Base-by-base conservation (phyloP, 1,140 invertebrate species). In the Ceratoteleas bidentatus region DNA sequence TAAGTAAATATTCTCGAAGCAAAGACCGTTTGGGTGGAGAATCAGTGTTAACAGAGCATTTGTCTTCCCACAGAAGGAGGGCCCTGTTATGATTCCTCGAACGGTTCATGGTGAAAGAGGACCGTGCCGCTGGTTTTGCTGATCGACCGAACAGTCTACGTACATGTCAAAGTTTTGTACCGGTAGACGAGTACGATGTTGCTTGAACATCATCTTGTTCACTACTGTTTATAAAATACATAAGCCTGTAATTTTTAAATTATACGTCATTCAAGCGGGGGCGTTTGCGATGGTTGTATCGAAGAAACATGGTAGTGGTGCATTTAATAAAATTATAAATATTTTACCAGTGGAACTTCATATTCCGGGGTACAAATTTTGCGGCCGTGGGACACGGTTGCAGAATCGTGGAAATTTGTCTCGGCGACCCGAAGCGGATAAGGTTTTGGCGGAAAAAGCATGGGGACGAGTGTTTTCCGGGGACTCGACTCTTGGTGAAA, bases 351-450 rank as follows among this genome's bases (percentile, higher is more conserved):
- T 91, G 36, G 91, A 93, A 85, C 24, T 92, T 43, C 88, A 93
- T 85, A 57, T 92, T 24, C 90, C 90, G 1, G 88, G 89, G 13
- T 92, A 91, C 88, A 78, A 88, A 43, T 92, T 86, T 76, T 92
- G 91, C 65, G 90, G 90, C 5, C 90, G 90, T 24, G 90, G 90
- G 8, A 93, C 90, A 11, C 90, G 89, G 80, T 69, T 92, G 66
- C 16, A 76, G 32, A 83, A 81, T 54, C 86, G 85, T 54, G 73
- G 77, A 15, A 70, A 90, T 83, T 69, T 89, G 61, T 32, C 74
- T 15, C 74, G 78, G 32, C 82, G 91, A 83, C 85, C 91, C 72
- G 57, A 73, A 72, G 91, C 90, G 40, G 90, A 92, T 86, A 78
- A 84, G 69, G 34, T 83, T 62, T 84, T 92, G 56, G 80, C 84